Evolutionary conservation across 1,140 invertebrate species (phyloP), one percentile per base, ranked within the genome.

Genomic region (Homalodisca vitripennis): DNA sequence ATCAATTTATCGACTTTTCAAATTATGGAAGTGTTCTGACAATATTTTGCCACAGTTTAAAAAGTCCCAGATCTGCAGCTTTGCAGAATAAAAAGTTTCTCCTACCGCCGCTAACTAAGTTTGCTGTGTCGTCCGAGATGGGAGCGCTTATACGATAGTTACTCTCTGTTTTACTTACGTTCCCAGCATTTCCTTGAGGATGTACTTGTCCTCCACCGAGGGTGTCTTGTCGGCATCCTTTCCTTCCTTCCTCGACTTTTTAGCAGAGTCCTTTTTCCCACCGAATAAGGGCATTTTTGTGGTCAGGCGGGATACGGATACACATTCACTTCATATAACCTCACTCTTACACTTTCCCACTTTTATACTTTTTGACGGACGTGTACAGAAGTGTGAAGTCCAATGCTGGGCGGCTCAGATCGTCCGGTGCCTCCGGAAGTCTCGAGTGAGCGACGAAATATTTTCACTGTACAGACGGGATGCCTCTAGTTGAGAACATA

Each of bases 121-220:
- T n/a, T n/a, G n/a, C n/a, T n/a, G n/a, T n/a, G n/a, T n/a, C n/a
- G n/a, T n/a, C n/a, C n/a, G n/a, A n/a, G n/a, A n/a, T n/a, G n/a
- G n/a, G n/a, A n/a, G n/a, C n/a, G n/a, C n/a, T n/a, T n/a, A n/a
- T n/a, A n/a, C n/a, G n/a, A n/a, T n/a, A n/a, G n/a, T n/a, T n/a
- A n/a, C n/a, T n/a, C n/a, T n/a, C n/a, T n/a, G n/a, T n/a, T 63
- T 12, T 74, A 90, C 89, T 88, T 82, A 92, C 87, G 93, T 95
- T 77, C 92, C 94, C 60, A 96, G 85, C 66, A 95, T 81, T 79
- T 95, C 93, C 82, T 95, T 95, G 64, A 96, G 84, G 75, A 87
- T 83, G 79, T 95, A 96, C 80, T 95, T 95, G 76, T 95, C 93
- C 77, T 95, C 93, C 73, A 96, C 87, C 66, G 89, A 89, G 70